These are phyloP conservation scores for Pseudonaja textilis DNA, from an alignment of 2,113 vertebrate species.

Conservation along the genomic window DNA sequence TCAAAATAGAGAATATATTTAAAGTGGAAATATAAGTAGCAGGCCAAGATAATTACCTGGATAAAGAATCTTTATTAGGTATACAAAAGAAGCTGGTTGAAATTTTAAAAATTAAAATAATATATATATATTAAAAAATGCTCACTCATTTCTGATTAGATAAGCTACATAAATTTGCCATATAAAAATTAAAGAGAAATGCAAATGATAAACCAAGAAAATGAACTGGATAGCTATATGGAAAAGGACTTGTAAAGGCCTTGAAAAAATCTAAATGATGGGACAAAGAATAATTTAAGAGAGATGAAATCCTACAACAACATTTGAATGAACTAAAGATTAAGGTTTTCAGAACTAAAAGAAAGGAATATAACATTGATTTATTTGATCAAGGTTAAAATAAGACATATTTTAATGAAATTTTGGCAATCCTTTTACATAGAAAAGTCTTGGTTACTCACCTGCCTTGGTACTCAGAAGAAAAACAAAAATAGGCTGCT, in stretches of 20 bases:
- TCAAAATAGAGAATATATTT: background rate
- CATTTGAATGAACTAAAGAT: background rate
- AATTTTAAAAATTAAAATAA: background rate
- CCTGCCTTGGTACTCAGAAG: slow-evolving; percentile 91
- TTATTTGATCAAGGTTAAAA: background rate
- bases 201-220: background rate
- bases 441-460: slow-evolving; percentile 52
- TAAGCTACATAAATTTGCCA: background rate
- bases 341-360: background rate
- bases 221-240: background rate
- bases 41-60: background rate
- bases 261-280: background rate
- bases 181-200: background rate
- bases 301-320: background rate
- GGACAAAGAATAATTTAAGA: background rate
- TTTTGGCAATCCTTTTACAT: background rate
- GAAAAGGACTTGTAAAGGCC: background rate
- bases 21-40: background rate
- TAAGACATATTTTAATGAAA: background rate
- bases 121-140: background rate
- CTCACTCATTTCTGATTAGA: background rate
- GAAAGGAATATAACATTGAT: background rate
- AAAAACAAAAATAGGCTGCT: slow-evolving; percentile 85
- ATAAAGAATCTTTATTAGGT: background rate
- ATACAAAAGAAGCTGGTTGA: background rate